Conservation (phyloP, 2,113 vertebrate genomes). For the Zingel zingel region DNA sequence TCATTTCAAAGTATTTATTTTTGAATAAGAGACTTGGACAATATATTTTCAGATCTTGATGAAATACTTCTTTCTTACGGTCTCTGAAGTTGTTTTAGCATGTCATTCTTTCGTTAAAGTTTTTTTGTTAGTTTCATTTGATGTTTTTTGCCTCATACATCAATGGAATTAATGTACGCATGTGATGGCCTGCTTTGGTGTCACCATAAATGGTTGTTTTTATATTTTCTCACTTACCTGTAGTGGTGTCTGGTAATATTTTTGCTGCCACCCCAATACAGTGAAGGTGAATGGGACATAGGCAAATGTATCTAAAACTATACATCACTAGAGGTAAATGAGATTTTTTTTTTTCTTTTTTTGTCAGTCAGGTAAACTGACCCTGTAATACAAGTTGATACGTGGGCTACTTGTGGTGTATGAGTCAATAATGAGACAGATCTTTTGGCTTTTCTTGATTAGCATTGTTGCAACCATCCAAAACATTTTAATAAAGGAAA, state of each 20-base stretch:
- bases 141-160: not conserved
- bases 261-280: not conserved
- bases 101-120: conserved; percentile 11
- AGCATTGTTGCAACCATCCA: not conserved
- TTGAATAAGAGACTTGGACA: conserved; percentile 19
- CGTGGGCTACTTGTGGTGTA: not conserved
- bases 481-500: conserved; percentile 57
- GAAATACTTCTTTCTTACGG: not conserved
- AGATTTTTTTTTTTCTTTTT: not conserved
- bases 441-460: not conserved
- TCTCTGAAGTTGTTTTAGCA: conserved; percentile 36
- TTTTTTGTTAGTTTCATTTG: not conserved
- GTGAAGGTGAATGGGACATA: not conserved
- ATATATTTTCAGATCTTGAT: conserved; percentile 52
- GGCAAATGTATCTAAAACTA: not conserved
- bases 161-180: not conserved
- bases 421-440: not conserved
- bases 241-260: not conserved
- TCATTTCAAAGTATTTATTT: conserved; percentile 67
- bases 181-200: not conserved
- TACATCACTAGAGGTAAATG: not conserved
- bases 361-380: not conserved
- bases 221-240: not conserved
- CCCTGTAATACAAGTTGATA: not conserved
- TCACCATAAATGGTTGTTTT: not conserved